Base-by-base conservation (phyloP, 2,888 invertebrate genomes). In the Pilophorus perplexus region DNA sequence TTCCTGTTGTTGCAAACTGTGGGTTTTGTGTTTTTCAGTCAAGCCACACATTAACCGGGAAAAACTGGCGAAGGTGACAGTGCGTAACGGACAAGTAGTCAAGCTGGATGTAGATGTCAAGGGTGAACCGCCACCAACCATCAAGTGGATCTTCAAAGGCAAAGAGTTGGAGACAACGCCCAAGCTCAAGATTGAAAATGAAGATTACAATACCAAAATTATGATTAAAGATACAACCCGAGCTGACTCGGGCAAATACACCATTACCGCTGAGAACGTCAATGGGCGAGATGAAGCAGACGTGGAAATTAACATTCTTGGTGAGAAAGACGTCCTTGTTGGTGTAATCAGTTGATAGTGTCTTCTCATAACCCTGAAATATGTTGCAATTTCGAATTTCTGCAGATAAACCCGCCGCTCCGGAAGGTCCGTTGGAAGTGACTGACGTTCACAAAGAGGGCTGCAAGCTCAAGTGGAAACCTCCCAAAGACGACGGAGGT, bases 401-500 rank as follows among this genome's bases (percentile, higher is more conserved):
- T 37, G 6, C 80, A 83, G 91, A 91, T 75, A 90, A 89, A 74
- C 93, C 93, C 16, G 85, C 86, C 72, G 88, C 89, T 75, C 93
- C 93, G 0, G 90, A 93, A 77, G 96, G 95, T 42, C 97, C 97
- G 0, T 79, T 97, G 0, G 93, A 94, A 75, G 91, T 94, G 0
- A 84, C 84, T 0, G 93, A 95, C 76, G 84, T 97, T 0, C 93
- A 91, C 78, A 92, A 93, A 69, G 94, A 96, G 77, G 93, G 94
- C 62, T 96, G 93, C 75, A 93, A 91, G 74, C 81, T 97, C 10
- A 86, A 89, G 73, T 97, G 97, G 97, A 88, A 89, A 72, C 92
- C 93, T 74, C 97, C 97, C 0, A 93, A 92, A 77, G 96, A 97
- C 78, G 95, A 97, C 71, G 97, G 97, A 33, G 97, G 96, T 10